Percentiles rank a stretch among this genome's conserved stretches.
Evolutionary conservation across 2,888 invertebrate genomes (phyloP).

Genomic region (Diploptera punctata): DNA sequence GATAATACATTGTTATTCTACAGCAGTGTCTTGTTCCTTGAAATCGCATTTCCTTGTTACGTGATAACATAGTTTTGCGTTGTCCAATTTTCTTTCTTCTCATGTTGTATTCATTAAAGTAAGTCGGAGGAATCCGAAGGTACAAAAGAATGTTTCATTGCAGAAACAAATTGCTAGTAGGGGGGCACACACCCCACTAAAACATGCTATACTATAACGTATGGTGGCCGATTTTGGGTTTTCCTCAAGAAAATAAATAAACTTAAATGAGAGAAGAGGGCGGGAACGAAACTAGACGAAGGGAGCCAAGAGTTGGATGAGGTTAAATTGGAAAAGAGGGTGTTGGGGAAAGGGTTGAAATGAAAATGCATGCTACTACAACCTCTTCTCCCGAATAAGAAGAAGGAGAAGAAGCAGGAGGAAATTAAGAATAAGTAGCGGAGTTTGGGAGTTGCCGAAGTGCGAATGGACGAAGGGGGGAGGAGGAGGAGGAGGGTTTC

Average conservation of each 20-base stretch:
- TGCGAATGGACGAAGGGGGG: slow-evolving; percentile 24
- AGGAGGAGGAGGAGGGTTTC: neutral
- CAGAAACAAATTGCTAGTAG: neutral
- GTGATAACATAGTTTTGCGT: no score
- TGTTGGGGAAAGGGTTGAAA: slow-evolving; percentile 15
- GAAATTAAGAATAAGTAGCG: slow-evolving; percentile 37
- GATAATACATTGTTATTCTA: no score
- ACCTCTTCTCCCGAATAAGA: neutral
- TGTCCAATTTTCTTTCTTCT: no score
- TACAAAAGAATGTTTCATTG: no score
- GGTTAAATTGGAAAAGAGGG: slow-evolving; percentile 24
- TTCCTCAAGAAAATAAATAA: slow-evolving; percentile 30
- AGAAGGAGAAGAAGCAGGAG: slow-evolving; percentile 26
- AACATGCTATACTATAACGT: neutral
- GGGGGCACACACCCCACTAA: neutral
- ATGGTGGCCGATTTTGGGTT: slow-evolving; percentile 21
- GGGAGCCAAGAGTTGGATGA: slow-evolving; percentile 1
- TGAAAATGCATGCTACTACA: slow-evolving; percentile 15
- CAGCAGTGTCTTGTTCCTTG: no score
- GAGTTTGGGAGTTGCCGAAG: slow-evolving; percentile 37
- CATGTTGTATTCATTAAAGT: no score
- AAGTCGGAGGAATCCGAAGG: no score
- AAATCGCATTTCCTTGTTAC: no score
- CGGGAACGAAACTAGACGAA: slow-evolving; percentile 3
- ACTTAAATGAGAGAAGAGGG: slow-evolving; percentile 29